These are phyloP conservation scores for Drosophila nikananu DNA, from an alignment of 1,140 invertebrate genomes.

Conservation along the genomic window DNA sequence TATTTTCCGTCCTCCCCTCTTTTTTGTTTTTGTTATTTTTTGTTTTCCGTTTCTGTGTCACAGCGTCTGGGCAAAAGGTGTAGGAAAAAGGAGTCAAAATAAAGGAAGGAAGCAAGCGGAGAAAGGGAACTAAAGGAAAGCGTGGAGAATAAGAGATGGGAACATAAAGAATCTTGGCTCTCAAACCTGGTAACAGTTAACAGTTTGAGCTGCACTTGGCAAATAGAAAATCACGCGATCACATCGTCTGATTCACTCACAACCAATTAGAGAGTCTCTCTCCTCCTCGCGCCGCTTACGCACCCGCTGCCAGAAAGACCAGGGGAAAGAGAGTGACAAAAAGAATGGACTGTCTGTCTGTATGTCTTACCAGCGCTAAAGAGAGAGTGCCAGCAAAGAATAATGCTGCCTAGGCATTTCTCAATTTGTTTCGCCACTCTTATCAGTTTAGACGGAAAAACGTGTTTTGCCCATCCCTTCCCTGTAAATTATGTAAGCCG, in stretches of 20 bases:
- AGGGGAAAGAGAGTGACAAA: slow-evolving; percentile 8
- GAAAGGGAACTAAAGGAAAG: background rate
- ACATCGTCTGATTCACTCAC: slow-evolving; percentile 70
- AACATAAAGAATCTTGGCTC: slow-evolving; percentile 11
- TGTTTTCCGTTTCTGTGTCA: slow-evolving; percentile 59
- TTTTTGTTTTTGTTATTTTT: slow-evolving; percentile 10
- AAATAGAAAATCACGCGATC: slow-evolving; percentile 72
- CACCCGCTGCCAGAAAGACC: slow-evolving; percentile 19
- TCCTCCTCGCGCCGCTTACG: slow-evolving; percentile 13
- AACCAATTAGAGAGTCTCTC: slow-evolving; percentile 61
- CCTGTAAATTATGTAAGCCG: slow-evolving; percentile 10
- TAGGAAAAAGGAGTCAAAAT: background rate
- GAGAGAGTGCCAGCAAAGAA: slow-evolving; percentile 10
- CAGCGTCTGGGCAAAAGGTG: slow-evolving; percentile 25
- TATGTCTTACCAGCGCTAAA: slow-evolving; percentile 4
- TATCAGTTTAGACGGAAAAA: slow-evolving; percentile 26
- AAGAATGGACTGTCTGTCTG: slow-evolving; percentile 18
- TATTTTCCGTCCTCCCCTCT: slow-evolving; percentile 5
- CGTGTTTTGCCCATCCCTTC: slow-evolving; percentile 16
- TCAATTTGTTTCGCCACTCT: slow-evolving; percentile 5
- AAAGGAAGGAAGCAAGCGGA: background rate
- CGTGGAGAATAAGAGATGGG: background rate
- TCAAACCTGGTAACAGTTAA: slow-evolving; percentile 25
- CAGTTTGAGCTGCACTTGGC: slow-evolving; percentile 45
- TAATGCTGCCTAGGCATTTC: slow-evolving; percentile 32